Conservation (phyloP, 2,888 invertebrate species). For the Arrhopalites spinosus region DNA sequence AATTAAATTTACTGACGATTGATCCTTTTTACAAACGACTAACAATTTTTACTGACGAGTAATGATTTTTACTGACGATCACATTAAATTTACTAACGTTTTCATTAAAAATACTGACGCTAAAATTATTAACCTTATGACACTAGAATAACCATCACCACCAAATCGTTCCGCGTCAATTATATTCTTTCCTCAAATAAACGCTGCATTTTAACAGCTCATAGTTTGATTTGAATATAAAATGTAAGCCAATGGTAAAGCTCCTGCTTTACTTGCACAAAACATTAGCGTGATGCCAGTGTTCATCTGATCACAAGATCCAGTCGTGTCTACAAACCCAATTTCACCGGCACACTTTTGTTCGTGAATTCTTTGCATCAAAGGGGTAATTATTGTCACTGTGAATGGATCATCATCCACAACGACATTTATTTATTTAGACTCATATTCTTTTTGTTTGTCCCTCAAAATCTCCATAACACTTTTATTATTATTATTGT, state of each 20-base stretch:
- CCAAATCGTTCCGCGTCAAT: not conserved
- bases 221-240: not conserved
- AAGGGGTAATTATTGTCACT: not conserved
- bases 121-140: too few species aligned
- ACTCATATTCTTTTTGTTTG: not conserved
- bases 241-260: not conserved
- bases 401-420: not conserved
- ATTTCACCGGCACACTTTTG: not conserved
- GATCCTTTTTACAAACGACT: too few species aligned
- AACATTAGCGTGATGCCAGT: not conserved
- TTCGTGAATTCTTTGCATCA: not conserved
- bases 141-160: not conserved
- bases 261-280: not conserved
- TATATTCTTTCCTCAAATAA: not conserved
- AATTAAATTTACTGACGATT: too few species aligned
- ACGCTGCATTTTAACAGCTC: not conserved
- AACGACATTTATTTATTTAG: not conserved
- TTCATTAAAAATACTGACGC: too few species aligned
- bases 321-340: not conserved
- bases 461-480: not conserved
- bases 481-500: too few species aligned
- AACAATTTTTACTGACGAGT: too few species aligned
- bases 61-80: too few species aligned
- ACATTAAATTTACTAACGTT: too few species aligned
- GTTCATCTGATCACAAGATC: not conserved